Percentiles rank a stretch among this genome's conserved stretches.
Conservation (phyloP, 1,140 invertebrate genomes). For the Anastrepha obliqua region DNA sequence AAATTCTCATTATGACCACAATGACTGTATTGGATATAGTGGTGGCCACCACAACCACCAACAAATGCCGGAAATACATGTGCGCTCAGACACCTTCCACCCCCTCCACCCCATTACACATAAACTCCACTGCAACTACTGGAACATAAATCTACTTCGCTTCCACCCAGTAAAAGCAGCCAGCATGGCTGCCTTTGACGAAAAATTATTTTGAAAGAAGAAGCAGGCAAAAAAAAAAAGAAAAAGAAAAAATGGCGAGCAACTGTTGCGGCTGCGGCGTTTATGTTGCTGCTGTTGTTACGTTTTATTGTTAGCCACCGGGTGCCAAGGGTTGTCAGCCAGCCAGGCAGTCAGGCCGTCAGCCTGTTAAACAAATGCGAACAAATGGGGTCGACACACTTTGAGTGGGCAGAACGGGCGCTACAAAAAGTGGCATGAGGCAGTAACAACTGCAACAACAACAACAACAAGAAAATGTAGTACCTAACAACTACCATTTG, state of each 20-base stretch:
- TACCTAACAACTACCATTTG: conserved; percentile 26
- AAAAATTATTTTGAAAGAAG: neutral
- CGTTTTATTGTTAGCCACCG: conserved; percentile 17
- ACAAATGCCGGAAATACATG: conserved; percentile 42
- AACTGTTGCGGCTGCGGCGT: conserved; percentile 36
- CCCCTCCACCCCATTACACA: neutral
- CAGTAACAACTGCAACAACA: neutral
- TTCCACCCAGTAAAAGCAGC: neutral
- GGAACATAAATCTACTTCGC: neutral
- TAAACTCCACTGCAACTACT: neutral
- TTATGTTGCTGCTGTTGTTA: conserved; percentile 42
- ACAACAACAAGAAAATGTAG: neutral
- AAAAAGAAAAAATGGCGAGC: conserved; percentile 39
- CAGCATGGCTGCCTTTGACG: conserved; percentile 15
- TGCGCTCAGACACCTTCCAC: neutral
- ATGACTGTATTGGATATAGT: conserved; percentile 30
- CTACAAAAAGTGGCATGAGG: neutral
- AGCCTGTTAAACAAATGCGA: conserved; percentile 27
- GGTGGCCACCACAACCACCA: conserved; percentile 1
- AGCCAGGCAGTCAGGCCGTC: neutral
- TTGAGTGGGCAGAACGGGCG: conserved; percentile 10
- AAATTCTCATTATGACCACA: conserved; percentile 54
- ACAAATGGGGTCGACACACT: conserved; percentile 50
- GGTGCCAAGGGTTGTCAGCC: conserved; percentile 19
- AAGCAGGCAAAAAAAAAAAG: neutral